Evolutionary conservation across 1,140 invertebrate genomes (phyloP).

Genomic region (Metopolophium dirhodum): DNA sequence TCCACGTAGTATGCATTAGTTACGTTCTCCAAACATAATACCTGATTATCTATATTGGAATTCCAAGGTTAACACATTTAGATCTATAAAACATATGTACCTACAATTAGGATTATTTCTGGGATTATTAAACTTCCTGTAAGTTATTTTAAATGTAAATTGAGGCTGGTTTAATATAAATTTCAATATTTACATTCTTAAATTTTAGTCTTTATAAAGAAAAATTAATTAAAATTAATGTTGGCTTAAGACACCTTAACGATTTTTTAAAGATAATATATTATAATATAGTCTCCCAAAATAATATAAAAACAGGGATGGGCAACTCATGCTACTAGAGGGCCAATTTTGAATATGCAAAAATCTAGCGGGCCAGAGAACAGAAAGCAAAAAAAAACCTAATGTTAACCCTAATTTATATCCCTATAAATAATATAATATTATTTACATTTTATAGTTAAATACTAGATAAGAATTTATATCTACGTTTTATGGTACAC

Average conservation of each 20-base stretch:
- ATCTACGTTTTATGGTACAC: no score
- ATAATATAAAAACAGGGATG: not conserved
- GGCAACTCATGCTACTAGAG: no score
- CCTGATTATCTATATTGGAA: not conserved
- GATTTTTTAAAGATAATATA: not conserved
- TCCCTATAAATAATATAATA: no score
- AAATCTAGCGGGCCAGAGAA: no score
- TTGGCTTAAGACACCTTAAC: not conserved
- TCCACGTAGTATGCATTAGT: not conserved
- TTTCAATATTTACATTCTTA: not conserved
- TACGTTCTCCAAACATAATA: slow-evolving; percentile 16
- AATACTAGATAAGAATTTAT: no score
- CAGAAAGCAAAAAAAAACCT: no score
- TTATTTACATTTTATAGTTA: no score
- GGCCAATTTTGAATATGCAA: no score
- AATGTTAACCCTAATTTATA: no score
- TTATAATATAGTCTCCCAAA: not conserved
- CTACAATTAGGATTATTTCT: not conserved
- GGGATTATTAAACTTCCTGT: not conserved
- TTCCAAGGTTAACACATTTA: not conserved
- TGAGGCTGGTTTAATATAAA: not conserved
- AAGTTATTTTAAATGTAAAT: not conserved
- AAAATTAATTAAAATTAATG: no score
- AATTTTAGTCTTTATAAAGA: no score
- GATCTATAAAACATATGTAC: not conserved